Evolutionary conservation across 2,888 invertebrate species (phyloP).

Genomic region (Phengaris arion): DNA sequence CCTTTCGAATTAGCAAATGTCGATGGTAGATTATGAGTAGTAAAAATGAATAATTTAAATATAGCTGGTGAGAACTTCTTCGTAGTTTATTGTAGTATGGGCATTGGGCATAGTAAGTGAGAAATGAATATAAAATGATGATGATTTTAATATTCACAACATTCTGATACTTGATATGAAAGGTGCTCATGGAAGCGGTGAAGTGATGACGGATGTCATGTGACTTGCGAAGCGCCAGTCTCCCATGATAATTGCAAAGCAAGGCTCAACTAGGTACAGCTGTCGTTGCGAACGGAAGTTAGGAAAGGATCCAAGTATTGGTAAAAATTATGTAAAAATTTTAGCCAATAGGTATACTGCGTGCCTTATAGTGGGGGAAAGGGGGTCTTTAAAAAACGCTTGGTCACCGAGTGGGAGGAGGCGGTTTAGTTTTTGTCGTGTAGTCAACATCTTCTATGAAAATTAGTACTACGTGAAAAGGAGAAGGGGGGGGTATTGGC

Average conservation of each 20-base stretch:
- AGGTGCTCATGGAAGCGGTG: neutral
- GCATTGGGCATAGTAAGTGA: neutral
- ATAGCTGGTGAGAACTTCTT: neutral
- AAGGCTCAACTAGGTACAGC: neutral
- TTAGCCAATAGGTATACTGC: too few relatives aligned
- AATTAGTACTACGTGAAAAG: too few relatives aligned
- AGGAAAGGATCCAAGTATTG: too few relatives aligned
- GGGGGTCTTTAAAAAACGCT: too few relatives aligned
- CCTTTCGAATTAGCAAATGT: neutral
- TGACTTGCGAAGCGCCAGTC: neutral
- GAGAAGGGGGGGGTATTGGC: too few relatives aligned
- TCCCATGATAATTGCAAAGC: neutral
- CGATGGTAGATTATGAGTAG: neutral
- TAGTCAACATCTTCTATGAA: too few relatives aligned
- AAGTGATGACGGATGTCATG: neutral
- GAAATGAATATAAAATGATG: neutral
- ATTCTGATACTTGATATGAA: neutral
- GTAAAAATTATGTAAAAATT: too few relatives aligned
- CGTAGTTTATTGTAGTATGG: neutral
- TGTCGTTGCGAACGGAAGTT: neutral
- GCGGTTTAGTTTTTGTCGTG: too few relatives aligned
- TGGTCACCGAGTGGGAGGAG: too few relatives aligned
- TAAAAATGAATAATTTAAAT: neutral
- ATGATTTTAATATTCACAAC: neutral
- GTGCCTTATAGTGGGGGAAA: too few relatives aligned